phyloP scores from a whole-genome alignment of 2,113 vertebrate genomes.

The Upupa epops region DNA sequence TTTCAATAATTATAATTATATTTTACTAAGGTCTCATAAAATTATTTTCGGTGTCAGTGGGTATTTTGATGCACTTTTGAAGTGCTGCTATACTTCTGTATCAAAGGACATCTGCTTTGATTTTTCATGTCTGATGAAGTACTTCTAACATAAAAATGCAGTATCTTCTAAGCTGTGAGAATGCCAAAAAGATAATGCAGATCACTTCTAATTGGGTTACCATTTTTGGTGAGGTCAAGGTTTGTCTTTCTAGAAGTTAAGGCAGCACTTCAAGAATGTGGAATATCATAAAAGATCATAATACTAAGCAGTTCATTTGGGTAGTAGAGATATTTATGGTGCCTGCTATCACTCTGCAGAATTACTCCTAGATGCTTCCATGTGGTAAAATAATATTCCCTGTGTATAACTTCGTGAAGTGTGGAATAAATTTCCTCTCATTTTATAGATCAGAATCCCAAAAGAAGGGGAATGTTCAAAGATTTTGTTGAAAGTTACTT shows the following conservation, averaged over 20 bases:
- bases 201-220: background rate
- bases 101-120: background rate
- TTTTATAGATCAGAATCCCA: background rate
- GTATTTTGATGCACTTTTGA: background rate
- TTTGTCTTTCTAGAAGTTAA: background rate
- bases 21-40: background rate
- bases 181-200: background rate
- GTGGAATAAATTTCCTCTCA: background rate
- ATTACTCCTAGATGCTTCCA: background rate
- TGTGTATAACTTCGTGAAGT: background rate
- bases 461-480: background rate
- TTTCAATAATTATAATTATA: background rate
- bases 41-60: background rate
- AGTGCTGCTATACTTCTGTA: background rate
- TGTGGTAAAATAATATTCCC: background rate
- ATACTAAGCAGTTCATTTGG: background rate
- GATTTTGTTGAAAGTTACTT: background rate
- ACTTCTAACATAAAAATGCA: slow-evolving; percentile 17
- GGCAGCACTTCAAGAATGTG: background rate
- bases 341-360: background rate
- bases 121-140: slow-evolving; percentile 26
- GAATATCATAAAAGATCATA: background rate
- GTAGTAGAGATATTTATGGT: background rate
- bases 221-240: background rate
- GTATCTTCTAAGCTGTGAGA: background rate